Evolutionary conservation across 1,140 invertebrate genomes (phyloP).

Genomic region (Reticulitermes speratus): DNA sequence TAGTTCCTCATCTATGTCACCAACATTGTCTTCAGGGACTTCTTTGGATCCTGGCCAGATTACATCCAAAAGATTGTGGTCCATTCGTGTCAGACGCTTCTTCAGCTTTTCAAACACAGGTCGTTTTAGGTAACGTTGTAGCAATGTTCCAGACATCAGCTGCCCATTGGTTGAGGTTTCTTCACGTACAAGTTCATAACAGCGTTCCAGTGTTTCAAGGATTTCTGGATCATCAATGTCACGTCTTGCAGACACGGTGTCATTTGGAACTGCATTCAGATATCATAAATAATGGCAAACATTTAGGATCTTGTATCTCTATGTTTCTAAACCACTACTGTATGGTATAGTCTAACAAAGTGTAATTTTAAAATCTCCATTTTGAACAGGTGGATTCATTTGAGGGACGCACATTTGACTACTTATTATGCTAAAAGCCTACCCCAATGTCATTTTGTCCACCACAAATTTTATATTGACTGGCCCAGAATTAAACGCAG

Average conservation of each 20-base stretch:
- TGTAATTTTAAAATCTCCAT: no score
- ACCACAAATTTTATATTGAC: no score
- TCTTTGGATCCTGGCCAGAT: slow-evolving; percentile 79
- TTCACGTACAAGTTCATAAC: slow-evolving; percentile 64
- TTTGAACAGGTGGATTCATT: no score
- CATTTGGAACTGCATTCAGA: slow-evolving; percentile 58
- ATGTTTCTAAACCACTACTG: background rate
- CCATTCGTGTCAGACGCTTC: slow-evolving; percentile 66
- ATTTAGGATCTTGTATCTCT: background rate
- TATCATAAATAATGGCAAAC: background rate
- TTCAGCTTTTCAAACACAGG: slow-evolving; percentile 68
- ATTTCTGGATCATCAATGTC: slow-evolving; percentile 65
- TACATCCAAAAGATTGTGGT: slow-evolving; percentile 77
- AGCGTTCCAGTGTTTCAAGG: slow-evolving; percentile 67
- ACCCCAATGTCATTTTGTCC: no score
- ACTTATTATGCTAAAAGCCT: no score
- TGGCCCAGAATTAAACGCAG: no score
- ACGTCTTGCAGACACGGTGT: slow-evolving; percentile 67
- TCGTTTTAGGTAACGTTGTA: slow-evolving; percentile 64
- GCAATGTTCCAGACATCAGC: slow-evolving; percentile 55
- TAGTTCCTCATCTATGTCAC: slow-evolving; percentile 44
- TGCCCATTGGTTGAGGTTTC: slow-evolving; percentile 56
- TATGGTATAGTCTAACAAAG: no score
- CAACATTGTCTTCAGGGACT: slow-evolving; percentile 55
- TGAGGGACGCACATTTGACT: no score